A percentile compares a stretch with the other conserved stretches of the same genome.
phyloP scores from a whole-genome alignment of 1,140 invertebrate species.

The Notospermus geniculatus region DNA sequence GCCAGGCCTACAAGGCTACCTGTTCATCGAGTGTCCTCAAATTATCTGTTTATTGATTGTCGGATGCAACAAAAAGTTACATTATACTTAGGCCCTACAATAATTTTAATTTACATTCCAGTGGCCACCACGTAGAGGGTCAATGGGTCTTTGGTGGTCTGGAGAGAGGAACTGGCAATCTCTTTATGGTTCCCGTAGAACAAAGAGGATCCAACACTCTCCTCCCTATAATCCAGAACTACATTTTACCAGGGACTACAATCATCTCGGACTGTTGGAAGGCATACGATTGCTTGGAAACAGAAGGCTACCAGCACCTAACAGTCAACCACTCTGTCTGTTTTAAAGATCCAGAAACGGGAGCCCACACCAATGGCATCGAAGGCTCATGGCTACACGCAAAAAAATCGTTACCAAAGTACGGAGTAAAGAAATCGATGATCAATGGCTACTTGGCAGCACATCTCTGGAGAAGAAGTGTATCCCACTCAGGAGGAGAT shows the following conservation, averaged over 20 bases:
- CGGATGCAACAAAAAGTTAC: no score
- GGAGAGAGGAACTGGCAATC: background rate
- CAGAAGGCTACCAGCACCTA: slow-evolving; percentile 4
- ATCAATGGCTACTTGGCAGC: no score
- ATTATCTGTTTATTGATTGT: no score
- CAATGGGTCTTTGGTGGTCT: slow-evolving; percentile 14
- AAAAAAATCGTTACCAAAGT: slow-evolving; percentile 9
- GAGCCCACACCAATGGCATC: slow-evolving; percentile 18
- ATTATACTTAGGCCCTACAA: no score
- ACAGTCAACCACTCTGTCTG: slow-evolving; percentile 13
- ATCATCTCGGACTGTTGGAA: slow-evolving; percentile 11
- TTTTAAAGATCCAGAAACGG: slow-evolving; percentile 13
- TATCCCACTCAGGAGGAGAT: no score
- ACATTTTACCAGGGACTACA: slow-evolving; percentile 7
- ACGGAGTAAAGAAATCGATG: no score
- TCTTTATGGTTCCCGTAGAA: slow-evolving; percentile 10
- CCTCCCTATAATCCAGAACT: slow-evolving; percentile 2
- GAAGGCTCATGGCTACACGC: slow-evolving; percentile 19
- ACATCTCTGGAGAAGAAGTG: no score
- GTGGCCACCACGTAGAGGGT: slow-evolving; percentile 6
- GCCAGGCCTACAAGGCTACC: no score
- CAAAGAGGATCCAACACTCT: background rate
- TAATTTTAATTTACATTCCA: no score
- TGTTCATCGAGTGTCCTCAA: no score
- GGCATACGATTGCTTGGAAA: background rate